A percentile compares a stretch with the other conserved stretches of the same genome.
phyloP scores from a whole-genome alignment of 2,797 vertebrate species.

The Crenuchus spilurus region DNA sequence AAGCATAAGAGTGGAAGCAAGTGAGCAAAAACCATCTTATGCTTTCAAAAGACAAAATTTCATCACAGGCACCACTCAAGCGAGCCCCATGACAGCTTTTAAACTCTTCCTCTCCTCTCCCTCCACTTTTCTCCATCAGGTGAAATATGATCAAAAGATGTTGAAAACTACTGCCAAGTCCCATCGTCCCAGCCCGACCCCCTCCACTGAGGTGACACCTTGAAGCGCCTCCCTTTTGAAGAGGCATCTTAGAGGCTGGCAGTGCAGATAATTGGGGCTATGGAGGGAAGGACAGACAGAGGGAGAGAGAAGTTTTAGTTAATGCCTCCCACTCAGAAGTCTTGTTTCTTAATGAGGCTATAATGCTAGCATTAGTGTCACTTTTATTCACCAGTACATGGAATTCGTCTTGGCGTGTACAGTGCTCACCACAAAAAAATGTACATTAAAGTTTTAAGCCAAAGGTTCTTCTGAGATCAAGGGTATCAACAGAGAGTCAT shows the following conservation, averaged over 20 bases:
- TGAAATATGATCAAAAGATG: conserved; percentile 53
- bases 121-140: conserved; percentile 31
- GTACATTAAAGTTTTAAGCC: neutral
- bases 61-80: conserved; percentile 39
- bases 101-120: conserved; percentile 31
- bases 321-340: neutral
- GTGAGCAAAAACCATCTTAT: conserved; percentile 47
- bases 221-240: conserved; percentile 58
- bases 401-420: too few relatives aligned
- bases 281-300: conserved; percentile 44
- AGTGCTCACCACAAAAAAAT: neutral
- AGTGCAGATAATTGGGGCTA: conserved; percentile 53
- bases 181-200: conserved; percentile 33
- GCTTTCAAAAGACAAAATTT: conserved; percentile 53
- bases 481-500: neutral
- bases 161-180: conserved; percentile 36
- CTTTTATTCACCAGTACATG: neutral
- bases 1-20: neutral
- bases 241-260: conserved; percentile 56
- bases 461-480: neutral
- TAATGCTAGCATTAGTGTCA: neutral
- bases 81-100: conserved; percentile 51
- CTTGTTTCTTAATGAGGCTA: neutral
- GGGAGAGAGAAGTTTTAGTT: too few relatives aligned
- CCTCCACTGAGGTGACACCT: conserved; percentile 45